Conservation (phyloP, 1,140 invertebrate species). For the Leucophenga varia region DNA sequence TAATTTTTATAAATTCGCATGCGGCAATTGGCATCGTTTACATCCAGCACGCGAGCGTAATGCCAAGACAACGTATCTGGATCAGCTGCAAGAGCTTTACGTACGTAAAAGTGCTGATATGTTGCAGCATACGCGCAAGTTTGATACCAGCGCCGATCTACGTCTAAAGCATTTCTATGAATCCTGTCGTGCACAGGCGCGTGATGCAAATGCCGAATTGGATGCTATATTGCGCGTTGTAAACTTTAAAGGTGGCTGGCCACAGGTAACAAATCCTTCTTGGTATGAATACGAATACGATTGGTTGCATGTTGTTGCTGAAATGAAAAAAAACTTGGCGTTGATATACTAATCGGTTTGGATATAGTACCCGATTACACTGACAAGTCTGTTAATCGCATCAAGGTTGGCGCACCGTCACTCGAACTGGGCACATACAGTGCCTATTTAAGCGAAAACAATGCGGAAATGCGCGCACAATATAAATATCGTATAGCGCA, state of each 20-base stretch:
- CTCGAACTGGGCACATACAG: conserved; percentile 28
- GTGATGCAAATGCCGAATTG: conserved; percentile 22
- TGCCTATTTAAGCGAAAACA: conserved; percentile 23
- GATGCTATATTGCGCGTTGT: conserved; percentile 28
- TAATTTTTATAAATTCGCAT: conserved; percentile 76
- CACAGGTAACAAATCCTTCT: conserved; percentile 28
- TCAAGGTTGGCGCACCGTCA: conserved; percentile 41
- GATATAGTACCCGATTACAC: conserved; percentile 41
- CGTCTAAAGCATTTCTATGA: conserved; percentile 80
- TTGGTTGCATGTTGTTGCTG: conserved; percentile 39
- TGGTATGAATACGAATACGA: conserved; percentile 49
- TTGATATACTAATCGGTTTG: conserved; percentile 43
- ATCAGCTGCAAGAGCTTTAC: conserved; percentile 64
- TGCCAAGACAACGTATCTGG: conserved; percentile 75
- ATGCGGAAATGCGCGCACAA: conserved; percentile 19
- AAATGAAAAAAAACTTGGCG: conserved; percentile 35
- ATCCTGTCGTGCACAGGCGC: conserved; percentile 70
- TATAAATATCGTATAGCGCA: conserved; percentile 25
- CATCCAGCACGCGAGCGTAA: conserved; percentile 29
- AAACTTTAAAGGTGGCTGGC: conserved; percentile 45
- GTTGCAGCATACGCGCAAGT: conserved; percentile 25
- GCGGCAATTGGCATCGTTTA: conserved; percentile 63
- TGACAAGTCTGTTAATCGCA: conserved; percentile 38
- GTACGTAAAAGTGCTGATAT: conserved; percentile 43
- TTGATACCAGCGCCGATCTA: conserved; percentile 35